phyloP scores from a whole-genome alignment of 2,888 invertebrate species.

The Drosophila suboccidentalis region DNA sequence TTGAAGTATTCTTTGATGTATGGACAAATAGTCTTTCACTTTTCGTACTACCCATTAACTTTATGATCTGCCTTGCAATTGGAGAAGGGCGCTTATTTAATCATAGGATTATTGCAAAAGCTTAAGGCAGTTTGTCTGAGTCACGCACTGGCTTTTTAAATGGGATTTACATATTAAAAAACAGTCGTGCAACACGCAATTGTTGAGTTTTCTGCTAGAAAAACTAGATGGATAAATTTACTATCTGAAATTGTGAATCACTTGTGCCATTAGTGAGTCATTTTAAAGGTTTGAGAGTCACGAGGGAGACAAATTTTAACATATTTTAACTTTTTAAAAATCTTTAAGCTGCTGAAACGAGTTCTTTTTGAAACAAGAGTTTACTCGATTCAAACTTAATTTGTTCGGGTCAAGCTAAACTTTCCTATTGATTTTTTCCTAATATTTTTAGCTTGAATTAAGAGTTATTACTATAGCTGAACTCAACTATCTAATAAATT shows the following conservation, averaged over 20 bases:
- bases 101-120: conserved; percentile 3
- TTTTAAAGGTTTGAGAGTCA: background rate
- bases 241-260: conserved; percentile 5
- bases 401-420: too few relatives aligned
- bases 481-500: background rate
- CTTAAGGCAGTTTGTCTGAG: conserved; percentile 27
- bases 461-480: too few relatives aligned
- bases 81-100: conserved; percentile 3
- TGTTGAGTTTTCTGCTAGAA: conserved; percentile 1
- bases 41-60: conserved; percentile 2
- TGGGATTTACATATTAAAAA: conserved; percentile 46
- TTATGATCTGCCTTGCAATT: conserved; percentile 16
- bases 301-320: background rate
- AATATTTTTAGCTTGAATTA: too few relatives aligned
- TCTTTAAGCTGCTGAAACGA: background rate
- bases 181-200: conserved; percentile 52
- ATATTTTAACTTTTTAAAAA: background rate
- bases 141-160: conserved; percentile 42
- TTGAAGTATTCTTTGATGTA: conserved; percentile 67
- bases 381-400: too few relatives aligned
- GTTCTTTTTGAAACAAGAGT: too few relatives aligned
- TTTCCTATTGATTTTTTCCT: too few relatives aligned
- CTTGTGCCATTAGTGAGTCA: conserved; percentile 27
- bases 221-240: background rate
- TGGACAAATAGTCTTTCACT: conserved; percentile 2